Percentiles rank a stretch among this genome's conserved stretches.
These are phyloP conservation scores for Otocyon megalotis DNA, from an alignment of 2,113 vertebrate species.

Conservation along the genomic window DNA sequence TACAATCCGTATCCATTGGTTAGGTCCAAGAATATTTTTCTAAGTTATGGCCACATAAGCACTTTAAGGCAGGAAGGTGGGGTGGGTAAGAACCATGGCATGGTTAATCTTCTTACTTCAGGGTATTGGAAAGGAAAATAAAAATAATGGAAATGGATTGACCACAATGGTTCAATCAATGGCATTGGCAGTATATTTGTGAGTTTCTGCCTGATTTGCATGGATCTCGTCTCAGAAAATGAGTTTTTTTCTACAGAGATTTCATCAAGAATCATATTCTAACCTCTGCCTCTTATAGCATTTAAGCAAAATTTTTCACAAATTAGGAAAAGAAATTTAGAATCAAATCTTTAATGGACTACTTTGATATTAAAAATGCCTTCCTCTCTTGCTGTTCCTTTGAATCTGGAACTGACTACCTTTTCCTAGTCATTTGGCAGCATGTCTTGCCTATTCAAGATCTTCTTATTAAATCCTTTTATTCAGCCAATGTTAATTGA, in stretches of 20 bases:
- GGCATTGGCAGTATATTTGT: background rate
- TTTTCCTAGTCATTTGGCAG: background rate
- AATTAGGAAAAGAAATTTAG: background rate
- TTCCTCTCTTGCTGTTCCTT: background rate
- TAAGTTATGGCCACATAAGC: conserved; percentile 25
- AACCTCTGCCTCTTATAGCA: background rate
- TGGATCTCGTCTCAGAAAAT: conserved; percentile 2
- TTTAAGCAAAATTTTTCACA: background rate
- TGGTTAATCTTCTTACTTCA: conserved; percentile 5
- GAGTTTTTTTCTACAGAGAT: background rate
- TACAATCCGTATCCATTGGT: background rate
- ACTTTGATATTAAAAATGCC: background rate
- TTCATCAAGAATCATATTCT: background rate
- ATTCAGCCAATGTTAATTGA: background rate
- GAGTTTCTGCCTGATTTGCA: background rate
- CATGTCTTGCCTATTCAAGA: background rate
- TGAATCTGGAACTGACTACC: background rate
- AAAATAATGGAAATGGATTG: background rate
- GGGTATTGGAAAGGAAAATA: background rate
- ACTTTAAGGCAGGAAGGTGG: background rate
- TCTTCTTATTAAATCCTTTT: background rate
- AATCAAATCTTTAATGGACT: background rate
- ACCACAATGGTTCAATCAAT: background rate
- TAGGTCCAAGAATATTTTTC: conserved; percentile 53
- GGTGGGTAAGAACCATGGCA: background rate